phyloP scores from a whole-genome alignment of 2,888 invertebrate species.

The Eristalis arbustorum region DNA sequence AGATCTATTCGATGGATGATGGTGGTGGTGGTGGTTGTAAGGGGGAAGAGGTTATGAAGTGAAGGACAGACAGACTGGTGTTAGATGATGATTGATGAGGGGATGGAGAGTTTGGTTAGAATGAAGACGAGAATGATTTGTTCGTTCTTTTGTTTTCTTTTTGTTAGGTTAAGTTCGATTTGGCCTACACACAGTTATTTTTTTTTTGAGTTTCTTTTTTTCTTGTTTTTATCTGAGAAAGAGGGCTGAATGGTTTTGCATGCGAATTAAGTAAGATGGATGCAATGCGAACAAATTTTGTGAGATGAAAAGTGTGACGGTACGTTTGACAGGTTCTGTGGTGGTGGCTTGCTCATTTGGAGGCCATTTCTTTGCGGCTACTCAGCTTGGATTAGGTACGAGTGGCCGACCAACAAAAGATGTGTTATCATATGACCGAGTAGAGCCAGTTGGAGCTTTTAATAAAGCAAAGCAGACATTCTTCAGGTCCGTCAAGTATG shows the following conservation, averaged over 20 bases:
- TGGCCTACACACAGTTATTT: slow-evolving; percentile 4
- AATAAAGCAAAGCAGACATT: too few relatives aligned
- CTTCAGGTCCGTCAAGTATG: too few relatives aligned
- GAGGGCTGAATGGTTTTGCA: not conserved
- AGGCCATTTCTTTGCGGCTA: too few relatives aligned
- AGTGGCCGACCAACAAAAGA: too few relatives aligned
- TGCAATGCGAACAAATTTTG: not conserved
- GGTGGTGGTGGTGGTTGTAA: not conserved
- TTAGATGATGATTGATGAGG: slow-evolving; percentile 6
- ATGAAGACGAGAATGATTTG: not conserved
- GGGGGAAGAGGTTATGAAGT: not conserved
- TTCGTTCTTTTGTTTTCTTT: not conserved
- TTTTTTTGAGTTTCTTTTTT: not conserved
- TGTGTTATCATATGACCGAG: too few relatives aligned
- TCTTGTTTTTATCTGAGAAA: not conserved
- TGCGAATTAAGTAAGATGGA: not conserved
- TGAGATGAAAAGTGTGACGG: not conserved
- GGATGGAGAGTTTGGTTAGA: not conserved
- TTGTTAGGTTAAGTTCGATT: not conserved
- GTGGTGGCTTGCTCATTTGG: too few relatives aligned
- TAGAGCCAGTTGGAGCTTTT: too few relatives aligned
- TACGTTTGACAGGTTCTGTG: slow-evolving; percentile 12
- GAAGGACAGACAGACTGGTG: not conserved
- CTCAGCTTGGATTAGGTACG: too few relatives aligned
- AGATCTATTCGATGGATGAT: not conserved